Evolutionary conservation across 2,888 invertebrate species (phyloP).

Genomic region (Schrankia costaestrigalis): DNA sequence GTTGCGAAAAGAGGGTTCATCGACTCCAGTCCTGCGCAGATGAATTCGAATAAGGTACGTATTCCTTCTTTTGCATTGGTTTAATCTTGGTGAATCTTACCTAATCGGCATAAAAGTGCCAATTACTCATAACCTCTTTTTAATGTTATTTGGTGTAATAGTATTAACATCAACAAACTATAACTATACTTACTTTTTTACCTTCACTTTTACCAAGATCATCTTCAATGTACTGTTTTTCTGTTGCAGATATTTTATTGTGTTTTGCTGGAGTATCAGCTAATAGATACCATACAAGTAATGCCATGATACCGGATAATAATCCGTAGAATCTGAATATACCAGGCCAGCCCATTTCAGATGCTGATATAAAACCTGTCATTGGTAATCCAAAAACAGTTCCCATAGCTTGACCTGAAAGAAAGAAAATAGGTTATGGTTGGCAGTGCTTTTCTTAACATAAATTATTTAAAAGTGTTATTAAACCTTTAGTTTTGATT

Average conservation of each 20-base stretch:
- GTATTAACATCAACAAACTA: neutral
- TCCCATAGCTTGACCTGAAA: constrained; percentile 86
- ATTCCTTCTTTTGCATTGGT: too few relatives aligned
- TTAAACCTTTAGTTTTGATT: too few relatives aligned
- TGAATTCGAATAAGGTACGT: too few relatives aligned
- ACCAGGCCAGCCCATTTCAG: constrained; percentile 87
- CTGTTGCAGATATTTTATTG: constrained; percentile 82
- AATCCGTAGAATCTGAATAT: constrained; percentile 88
- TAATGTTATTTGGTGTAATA: too few relatives aligned
- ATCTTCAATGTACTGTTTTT: constrained; percentile 85
- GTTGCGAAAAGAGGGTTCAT: too few relatives aligned
- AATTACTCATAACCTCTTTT: too few relatives aligned
- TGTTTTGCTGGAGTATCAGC: constrained; percentile 85
- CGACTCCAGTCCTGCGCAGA: too few relatives aligned
- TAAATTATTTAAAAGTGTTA: too few relatives aligned
- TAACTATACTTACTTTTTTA: neutral
- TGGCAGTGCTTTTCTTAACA: too few relatives aligned
- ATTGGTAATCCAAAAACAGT: constrained; percentile 87
- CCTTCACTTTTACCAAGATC: constrained; percentile 73
- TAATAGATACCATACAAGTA: constrained; percentile 79
- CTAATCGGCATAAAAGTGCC: too few relatives aligned
- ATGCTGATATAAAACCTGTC: constrained; percentile 86
- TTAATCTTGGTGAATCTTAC: too few relatives aligned
- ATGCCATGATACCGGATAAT: constrained; percentile 79
- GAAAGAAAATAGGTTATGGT: too few relatives aligned